These are phyloP conservation scores for Scrobipalpa costella DNA, from an alignment of 2,888 invertebrate species.

Conservation along the genomic window DNA sequence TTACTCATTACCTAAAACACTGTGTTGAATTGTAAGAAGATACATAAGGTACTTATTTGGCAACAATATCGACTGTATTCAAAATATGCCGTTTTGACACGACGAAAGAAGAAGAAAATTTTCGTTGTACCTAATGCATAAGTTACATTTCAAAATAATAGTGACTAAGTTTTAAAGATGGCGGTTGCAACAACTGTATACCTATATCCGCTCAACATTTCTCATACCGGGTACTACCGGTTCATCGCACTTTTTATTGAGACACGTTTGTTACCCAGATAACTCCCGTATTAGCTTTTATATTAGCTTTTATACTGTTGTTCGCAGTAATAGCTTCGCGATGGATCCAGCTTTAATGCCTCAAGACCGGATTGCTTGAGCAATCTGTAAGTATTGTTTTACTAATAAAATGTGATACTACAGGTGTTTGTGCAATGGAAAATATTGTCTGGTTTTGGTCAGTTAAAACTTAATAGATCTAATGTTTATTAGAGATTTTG, in stretches of 20 bases:
- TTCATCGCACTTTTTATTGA: slow-evolving; percentile 78
- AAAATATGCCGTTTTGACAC: too few species aligned
- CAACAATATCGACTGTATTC: too few species aligned
- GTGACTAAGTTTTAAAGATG: background rate
- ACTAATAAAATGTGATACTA: background rate
- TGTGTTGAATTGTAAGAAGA: too few species aligned
- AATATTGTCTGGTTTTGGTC: too few species aligned
- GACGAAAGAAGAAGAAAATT: too few species aligned
- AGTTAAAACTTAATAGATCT: too few species aligned
- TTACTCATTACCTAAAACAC: too few species aligned
- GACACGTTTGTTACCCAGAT: slow-evolving; percentile 76
- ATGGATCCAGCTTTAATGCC: slow-evolving; percentile 1
- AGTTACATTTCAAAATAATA: too few species aligned
- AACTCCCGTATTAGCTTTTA: slow-evolving; percentile 75
- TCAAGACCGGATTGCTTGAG: background rate
- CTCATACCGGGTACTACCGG: slow-evolving; percentile 77
- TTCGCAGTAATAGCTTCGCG: slow-evolving; percentile 13
- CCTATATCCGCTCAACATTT: slow-evolving; percentile 56
- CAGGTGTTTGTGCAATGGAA: background rate
- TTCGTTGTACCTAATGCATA: too few species aligned
- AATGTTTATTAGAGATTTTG: too few species aligned
- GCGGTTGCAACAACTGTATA: slow-evolving; percentile 50
- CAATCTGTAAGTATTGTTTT: background rate
- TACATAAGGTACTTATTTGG: too few species aligned
- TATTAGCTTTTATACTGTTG: slow-evolving; percentile 63